These are phyloP conservation scores for Agapornis canus DNA, from an alignment of 2,797 vertebrate genomes.

Conservation along the genomic window DNA sequence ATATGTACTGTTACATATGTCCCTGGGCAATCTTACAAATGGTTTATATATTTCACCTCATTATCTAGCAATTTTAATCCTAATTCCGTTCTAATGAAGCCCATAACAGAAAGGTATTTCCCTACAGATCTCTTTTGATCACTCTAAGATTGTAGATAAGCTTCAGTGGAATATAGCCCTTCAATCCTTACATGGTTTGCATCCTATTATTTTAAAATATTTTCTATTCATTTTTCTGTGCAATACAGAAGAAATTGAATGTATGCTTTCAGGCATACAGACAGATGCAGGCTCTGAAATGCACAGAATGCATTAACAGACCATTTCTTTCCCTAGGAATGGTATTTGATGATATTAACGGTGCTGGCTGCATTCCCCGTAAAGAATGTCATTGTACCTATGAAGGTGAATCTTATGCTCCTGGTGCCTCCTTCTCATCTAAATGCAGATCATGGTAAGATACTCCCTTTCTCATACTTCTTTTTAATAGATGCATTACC, in stretches of 20 bases:
- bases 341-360: slow-evolving; percentile 79
- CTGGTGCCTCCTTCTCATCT: slow-evolving; percentile 73
- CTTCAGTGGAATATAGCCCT: background rate
- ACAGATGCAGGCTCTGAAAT: background rate
- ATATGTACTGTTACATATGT: background rate
- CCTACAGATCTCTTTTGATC: background rate
- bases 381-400: slow-evolving; percentile 75
- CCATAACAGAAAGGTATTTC: background rate
- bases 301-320: background rate
- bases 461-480: background rate
- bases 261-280: background rate
- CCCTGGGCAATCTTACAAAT: background rate
- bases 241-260: background rate
- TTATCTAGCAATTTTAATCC: background rate
- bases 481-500: background rate
- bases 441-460: slow-evolving; percentile 78
- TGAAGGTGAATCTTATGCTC: slow-evolving; percentile 66
- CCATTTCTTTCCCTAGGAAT: slow-evolving; percentile 60
- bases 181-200: background rate
- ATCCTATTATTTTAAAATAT: background rate
- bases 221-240: background rate
- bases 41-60: background rate
- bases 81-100: background rate
- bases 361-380: slow-evolving; percentile 71
- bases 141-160: background rate